These are phyloP conservation scores for Agonum fuliginosum DNA, from an alignment of 2,888 invertebrate species.

Conservation along the genomic window DNA sequence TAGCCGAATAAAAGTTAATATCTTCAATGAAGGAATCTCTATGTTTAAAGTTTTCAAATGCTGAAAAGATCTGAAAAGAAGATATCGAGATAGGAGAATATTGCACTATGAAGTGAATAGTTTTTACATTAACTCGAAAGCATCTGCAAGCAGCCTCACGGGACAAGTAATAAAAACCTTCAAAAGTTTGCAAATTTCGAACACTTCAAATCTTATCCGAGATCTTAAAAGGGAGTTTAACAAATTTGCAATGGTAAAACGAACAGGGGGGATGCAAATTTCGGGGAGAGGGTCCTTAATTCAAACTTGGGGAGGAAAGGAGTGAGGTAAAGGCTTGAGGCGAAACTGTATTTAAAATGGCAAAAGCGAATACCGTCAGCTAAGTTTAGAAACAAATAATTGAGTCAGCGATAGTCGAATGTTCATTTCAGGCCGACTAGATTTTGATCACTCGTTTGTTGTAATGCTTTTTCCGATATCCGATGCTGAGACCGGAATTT, in stretches of 20 bases:
- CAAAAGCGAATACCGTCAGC: conserved; percentile 20
- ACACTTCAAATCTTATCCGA: conserved; percentile 57
- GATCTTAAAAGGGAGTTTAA: conserved; percentile 60
- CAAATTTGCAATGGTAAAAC: conserved; percentile 59
- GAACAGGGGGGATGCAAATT: conserved; percentile 56
- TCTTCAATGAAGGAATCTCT: conserved; percentile 23
- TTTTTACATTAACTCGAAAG: conserved; percentile 32
- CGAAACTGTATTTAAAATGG: conserved; percentile 56
- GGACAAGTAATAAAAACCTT: conserved; percentile 51
- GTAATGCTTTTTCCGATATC: conserved; percentile 34
- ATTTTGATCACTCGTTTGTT: conserved; percentile 45
- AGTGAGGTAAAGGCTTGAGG: conserved; percentile 45
- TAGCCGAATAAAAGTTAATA: not conserved
- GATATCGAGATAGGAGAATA: not conserved
- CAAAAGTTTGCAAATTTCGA: conserved; percentile 56
- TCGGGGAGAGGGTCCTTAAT: conserved; percentile 37
- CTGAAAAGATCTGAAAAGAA: not conserved
- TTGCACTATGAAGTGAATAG: conserved; percentile 27
- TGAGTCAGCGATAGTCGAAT: conserved; percentile 53
- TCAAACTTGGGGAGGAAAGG: conserved; percentile 7
- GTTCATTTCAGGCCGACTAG: conserved; percentile 36
- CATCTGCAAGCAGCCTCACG: conserved; percentile 29
- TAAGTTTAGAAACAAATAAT: conserved; percentile 59
- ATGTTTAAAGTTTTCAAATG: conserved; percentile 15
- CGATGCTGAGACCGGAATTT: conserved; percentile 16